Conservation (phyloP, 2,888 invertebrate genomes). For the Serripes groenlandicus region DNA sequence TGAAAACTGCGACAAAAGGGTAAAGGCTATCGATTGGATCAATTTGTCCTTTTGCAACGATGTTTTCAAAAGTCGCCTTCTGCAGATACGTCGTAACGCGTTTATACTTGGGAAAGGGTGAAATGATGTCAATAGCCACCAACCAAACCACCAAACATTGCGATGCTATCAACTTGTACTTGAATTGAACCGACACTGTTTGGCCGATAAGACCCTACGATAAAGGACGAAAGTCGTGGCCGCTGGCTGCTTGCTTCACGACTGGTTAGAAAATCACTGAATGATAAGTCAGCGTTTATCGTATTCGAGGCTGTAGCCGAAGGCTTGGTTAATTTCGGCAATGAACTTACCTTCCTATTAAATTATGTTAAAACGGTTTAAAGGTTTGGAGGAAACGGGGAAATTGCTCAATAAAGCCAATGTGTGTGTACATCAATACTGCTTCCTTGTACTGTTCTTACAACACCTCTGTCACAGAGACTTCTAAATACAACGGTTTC, state of each 20-base stretch:
- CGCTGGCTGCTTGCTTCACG: background rate
- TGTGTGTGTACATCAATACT: too few species aligned
- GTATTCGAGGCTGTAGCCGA: background rate
- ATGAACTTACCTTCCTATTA: too few species aligned
- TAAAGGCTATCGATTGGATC: background rate
- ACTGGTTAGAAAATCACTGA: background rate
- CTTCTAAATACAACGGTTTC: too few species aligned
- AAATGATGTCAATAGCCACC: background rate
- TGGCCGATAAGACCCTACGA: background rate
- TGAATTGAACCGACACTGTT: conserved; percentile 13
- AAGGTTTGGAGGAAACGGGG: background rate
- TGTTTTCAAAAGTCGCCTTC: background rate
- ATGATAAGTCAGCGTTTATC: background rate
- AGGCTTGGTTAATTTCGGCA: background rate
- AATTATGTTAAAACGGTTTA: background rate
- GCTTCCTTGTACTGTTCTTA: too few species aligned
- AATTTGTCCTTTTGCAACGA: background rate
- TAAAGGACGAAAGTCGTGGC: conserved; percentile 7
- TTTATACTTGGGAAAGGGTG: background rate
- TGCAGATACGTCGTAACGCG: background rate
- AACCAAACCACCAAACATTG: conserved; percentile 6
- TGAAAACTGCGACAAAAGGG: background rate
- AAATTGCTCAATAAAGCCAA: too few species aligned
- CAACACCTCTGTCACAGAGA: too few species aligned
- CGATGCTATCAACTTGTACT: conserved; percentile 14